Evolutionary conservation across 2,888 invertebrate species (phyloP).

Genomic region (Seladonia tumulorum): DNA sequence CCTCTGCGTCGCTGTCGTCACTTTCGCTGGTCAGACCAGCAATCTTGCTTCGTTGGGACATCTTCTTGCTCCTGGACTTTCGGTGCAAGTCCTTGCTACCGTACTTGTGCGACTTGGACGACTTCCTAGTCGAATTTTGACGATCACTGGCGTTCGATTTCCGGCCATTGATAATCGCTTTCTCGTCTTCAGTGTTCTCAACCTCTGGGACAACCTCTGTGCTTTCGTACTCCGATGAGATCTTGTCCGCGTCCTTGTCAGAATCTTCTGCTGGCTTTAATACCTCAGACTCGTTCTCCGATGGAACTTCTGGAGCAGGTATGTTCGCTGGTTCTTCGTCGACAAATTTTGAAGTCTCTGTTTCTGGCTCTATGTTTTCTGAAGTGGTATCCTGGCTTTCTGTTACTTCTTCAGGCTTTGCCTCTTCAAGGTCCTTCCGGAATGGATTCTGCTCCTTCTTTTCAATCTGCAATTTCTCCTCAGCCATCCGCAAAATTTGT

Average conservation of each 20-base stretch:
- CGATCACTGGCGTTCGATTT: conserved; percentile 11
- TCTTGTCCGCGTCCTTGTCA: conserved; percentile 28
- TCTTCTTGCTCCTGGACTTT: conserved; percentile 46
- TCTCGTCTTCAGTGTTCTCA: neutral
- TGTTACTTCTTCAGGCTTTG: neutral
- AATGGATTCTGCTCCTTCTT: neutral
- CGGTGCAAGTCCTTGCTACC: conserved; percentile 41
- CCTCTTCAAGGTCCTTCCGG: neutral
- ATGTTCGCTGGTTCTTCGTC: conserved; percentile 68
- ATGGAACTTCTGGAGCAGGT: neutral
- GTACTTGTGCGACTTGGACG: conserved; percentile 9
- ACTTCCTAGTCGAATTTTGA: conserved; percentile 38
- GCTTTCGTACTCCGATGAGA: conserved; percentile 24
- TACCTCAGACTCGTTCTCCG: conserved; percentile 23
- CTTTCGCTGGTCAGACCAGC: conserved; percentile 55
- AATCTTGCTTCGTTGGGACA: conserved; percentile 39
- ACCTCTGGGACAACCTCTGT: conserved; percentile 15
- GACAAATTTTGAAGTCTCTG: conserved; percentile 74
- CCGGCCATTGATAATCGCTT: neutral
- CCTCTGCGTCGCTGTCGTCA: conserved; percentile 75
- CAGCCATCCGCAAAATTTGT: conserved; percentile 47
- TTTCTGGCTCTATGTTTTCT: conserved; percentile 56
- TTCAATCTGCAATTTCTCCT: neutral
- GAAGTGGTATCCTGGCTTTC: neutral
- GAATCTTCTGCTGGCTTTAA: conserved; percentile 15